phyloP scores from a whole-genome alignment of 1,140 invertebrate species.

The Lordiphosa collinella region DNA sequence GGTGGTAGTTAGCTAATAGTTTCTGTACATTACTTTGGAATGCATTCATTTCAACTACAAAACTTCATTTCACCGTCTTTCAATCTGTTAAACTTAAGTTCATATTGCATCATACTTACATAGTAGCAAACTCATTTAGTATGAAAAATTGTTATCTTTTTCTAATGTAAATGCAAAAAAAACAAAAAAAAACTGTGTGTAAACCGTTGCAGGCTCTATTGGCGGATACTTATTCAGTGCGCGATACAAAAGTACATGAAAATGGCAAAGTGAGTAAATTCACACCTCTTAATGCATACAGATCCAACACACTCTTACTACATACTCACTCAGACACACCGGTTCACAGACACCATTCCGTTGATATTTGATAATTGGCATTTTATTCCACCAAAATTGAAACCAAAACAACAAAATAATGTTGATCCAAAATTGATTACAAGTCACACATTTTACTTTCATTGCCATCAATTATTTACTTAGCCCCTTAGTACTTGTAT shows the following conservation, averaged over 20 bases:
- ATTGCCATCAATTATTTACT: conserved; percentile 14
- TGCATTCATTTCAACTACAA: too few relatives aligned
- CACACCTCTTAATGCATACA: conserved; percentile 24
- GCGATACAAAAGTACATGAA: conserved; percentile 90
- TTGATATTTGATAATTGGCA: too few relatives aligned
- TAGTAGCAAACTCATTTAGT: conserved; percentile 15
- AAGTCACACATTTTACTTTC: too few relatives aligned
- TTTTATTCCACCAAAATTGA: too few relatives aligned
- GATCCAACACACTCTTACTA: conserved; percentile 18
- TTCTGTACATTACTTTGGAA: too few relatives aligned
- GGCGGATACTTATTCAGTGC: conserved; percentile 82
- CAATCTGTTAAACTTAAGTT: too few relatives aligned
- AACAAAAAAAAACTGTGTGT: conserved; percentile 26
- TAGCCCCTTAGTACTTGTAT: conserved; percentile 51
- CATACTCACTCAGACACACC: conserved; percentile 20
- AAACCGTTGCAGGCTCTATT: conserved; percentile 79
- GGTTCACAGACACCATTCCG: conserved; percentile 2
- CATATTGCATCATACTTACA: conserved; percentile 1
- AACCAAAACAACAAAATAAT: too few relatives aligned
- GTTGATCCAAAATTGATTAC: too few relatives aligned
- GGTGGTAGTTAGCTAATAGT: too few relatives aligned
- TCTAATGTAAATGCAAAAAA: conserved; percentile 51
- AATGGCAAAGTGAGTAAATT: conserved; percentile 88
- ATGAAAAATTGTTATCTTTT: conserved; percentile 9
- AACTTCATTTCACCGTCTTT: too few relatives aligned